phyloP scores from a whole-genome alignment of 1,140 invertebrate species.

The Diachasma alloeum region DNA sequence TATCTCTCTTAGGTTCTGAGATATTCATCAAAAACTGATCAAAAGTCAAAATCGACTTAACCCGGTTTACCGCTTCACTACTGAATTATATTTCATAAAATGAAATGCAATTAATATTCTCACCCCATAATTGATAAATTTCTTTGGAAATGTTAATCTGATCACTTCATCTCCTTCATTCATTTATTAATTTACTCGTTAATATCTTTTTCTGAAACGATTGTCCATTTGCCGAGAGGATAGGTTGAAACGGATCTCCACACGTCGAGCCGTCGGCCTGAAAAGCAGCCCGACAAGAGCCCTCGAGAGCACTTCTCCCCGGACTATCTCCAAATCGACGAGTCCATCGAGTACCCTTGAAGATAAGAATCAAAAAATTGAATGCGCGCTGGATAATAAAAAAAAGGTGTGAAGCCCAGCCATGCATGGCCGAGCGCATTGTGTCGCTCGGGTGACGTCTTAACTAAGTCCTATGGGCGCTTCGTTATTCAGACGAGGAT shows the following conservation, averaged over 20 bases:
- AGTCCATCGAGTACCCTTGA: conserved; percentile 61
- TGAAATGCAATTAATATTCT: too few relatives aligned
- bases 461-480: conserved; percentile 57
- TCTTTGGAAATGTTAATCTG: too few relatives aligned
- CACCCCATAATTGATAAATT: too few relatives aligned
- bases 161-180: too few relatives aligned
- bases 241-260: neutral
- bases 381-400: conserved; percentile 37
- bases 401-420: conserved; percentile 60
- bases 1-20: too few relatives aligned
- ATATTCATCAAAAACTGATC: too few relatives aligned
- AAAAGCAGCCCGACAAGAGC: conserved; percentile 46
- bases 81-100: too few relatives aligned
- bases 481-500: conserved; percentile 19
- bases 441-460: conserved; percentile 60
- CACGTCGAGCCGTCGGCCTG: conserved; percentile 36
- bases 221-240: conserved; percentile 4
- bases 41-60: too few relatives aligned
- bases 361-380: conserved; percentile 63
- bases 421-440: conserved; percentile 64
- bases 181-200: too few relatives aligned
- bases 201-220: neutral
- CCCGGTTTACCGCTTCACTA: too few relatives aligned
- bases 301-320: conserved; percentile 42
- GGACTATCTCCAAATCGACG: conserved; percentile 61